A percentile compares a stretch with the other conserved stretches of the same genome.
Conservation (phyloP, 2,113 vertebrate genomes). For the Tylochromis polylepis region DNA sequence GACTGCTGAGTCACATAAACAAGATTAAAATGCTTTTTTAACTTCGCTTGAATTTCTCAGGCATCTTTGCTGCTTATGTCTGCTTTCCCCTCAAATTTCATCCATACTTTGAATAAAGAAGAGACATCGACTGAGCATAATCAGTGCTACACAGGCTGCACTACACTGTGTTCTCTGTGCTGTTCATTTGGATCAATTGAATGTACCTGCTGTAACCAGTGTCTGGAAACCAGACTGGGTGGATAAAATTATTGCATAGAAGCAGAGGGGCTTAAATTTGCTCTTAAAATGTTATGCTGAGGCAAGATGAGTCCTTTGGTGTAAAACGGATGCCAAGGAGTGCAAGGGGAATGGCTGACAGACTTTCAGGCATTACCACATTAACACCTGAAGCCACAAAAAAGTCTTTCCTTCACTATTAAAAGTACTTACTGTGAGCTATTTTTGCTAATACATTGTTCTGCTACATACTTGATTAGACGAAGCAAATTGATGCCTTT, state of each 20-base stretch:
- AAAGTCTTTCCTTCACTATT: constrained; percentile 26
- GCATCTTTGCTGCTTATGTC: background rate
- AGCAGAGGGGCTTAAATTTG: constrained; percentile 49
- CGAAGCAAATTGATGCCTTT: background rate
- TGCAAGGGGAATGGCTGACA: constrained; percentile 41
- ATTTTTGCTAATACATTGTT: background rate
- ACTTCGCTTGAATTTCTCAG: background rate
- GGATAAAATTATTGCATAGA: constrained; percentile 42
- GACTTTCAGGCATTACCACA: constrained; percentile 49
- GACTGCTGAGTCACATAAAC: background rate
- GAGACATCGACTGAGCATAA: background rate
- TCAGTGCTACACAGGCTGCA: background rate
- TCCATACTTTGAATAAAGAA: background rate
- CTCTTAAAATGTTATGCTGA: constrained; percentile 30
- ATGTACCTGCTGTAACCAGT: constrained; percentile 18
- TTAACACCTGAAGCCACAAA: constrained; percentile 40
- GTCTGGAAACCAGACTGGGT: constrained; percentile 40
- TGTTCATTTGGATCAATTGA: constrained; percentile 30
- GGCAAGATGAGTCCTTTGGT: constrained; percentile 48
- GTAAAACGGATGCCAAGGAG: constrained; percentile 37
- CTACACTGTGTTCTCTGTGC: background rate
- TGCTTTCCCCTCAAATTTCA: background rate
- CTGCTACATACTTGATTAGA: background rate
- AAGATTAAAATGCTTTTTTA: background rate
- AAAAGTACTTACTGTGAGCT: background rate